Evolutionary conservation across 2,888 invertebrate species (phyloP), one percentile per base, ranked within the genome.

Genomic region (Oxytorus armatus): DNA sequence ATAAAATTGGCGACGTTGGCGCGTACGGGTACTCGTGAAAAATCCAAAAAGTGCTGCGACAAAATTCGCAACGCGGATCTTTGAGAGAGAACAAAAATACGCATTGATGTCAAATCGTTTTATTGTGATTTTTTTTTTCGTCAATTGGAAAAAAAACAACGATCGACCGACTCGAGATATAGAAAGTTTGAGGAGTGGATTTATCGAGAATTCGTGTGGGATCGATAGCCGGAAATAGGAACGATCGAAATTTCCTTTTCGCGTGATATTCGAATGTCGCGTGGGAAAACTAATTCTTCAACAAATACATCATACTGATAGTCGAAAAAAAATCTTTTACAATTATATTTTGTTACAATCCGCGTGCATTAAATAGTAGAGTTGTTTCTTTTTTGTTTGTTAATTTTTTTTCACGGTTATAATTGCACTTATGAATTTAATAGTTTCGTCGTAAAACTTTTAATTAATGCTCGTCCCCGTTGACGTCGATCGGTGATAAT

Each of bases 11-110:
- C 51, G 21, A 55, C 39, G 55, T 69, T 57, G 23, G 25, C 61
- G 53, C 39, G n/a, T 69, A 47, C 44, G 23, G 36, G 44, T 3
- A 55, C 14, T 7, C 66, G 72, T 21, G 59, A 70, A 75, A 53
- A 59, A 23, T 53, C 53, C 8, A 53, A 53, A 39, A 51, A 44
- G 36, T 18, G 7, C 47, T 39, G 16, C 42, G 63, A 51, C 1
- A 42, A 70, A 39, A 49, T 44, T 42, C 36, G 18, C 7, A 14
- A n/a, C 14, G 23, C 14, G 14, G 3, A 11, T 55, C 11, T 3
- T 57, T 29, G 11, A 55, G n/a, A 53, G 25, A 14, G 0, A 33
- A 57, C 16, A 57, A 36, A 57, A 57, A 10, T 23, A 21, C 29
- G 29, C 18, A 47, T 18, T 23, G 0, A 49, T 23, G 18, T 21